Evolutionary conservation across 2,888 invertebrate genomes (phyloP), one percentile per base, ranked within the genome.

Genomic region (Yponomeuta evonymella): DNA sequence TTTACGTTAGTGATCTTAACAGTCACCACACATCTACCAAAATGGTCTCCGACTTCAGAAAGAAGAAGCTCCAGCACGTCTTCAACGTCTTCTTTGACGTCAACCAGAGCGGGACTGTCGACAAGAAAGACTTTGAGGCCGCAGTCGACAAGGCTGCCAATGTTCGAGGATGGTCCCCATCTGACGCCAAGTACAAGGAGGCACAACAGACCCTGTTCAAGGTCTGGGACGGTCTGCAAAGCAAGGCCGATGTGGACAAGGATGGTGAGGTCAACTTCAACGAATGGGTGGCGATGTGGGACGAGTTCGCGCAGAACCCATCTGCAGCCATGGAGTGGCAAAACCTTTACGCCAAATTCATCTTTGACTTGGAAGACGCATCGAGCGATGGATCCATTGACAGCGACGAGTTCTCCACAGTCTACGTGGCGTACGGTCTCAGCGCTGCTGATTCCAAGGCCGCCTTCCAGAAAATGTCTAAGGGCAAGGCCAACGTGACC

Each of bases 271-370:
- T 98, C 70, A 96, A 96, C 74, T 94, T 95, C 69, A 97, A 97
- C 11, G 97, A 98, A 85, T 97, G 97, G 97, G 94, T 96, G 77
- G 92, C 94, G 74, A 96, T 97, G 95, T 97, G 97, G 97, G 95
- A 96, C 76, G 94, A 95, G 58, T 96, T 94, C 79, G 94, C 96
- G 68, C 95, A 95, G 85, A 94, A 95, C 79, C 96, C 96, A 0
- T 93, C 94, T 65, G 93, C 94, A 68, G 95, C 95, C 51, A 92
- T 95, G 73, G 96, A 96, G 73, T 97, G 97, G 97, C 97, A 97
- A 84, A 95, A 94, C 77, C 93, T 95, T 71, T 97, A 97, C 88
- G 95, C 96, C 94, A 95, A 96, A 81, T 96, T 97, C 85, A 96
- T 97, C 94, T 97, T 97, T 84, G 95, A 96, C 77, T 90, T 97